These are phyloP conservation scores for Rosalia funebris DNA, from an alignment of 2,888 invertebrate species.

Conservation along the genomic window DNA sequence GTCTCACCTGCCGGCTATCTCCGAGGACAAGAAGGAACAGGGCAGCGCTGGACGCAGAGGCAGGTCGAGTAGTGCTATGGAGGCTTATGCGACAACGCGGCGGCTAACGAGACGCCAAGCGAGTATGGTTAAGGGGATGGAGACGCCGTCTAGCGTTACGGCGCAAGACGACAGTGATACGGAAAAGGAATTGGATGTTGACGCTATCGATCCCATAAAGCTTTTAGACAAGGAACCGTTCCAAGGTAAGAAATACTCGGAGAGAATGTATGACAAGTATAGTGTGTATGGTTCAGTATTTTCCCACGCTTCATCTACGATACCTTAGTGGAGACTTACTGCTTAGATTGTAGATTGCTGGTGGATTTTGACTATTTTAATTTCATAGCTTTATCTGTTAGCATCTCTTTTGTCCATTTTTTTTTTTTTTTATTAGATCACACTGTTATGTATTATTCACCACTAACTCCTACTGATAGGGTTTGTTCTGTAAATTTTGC, in stretches of 20 bases:
- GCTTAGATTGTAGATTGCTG: too few relatives aligned
- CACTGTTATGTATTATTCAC: too few relatives aligned
- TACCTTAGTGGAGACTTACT: too few relatives aligned
- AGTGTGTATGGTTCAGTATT: too few relatives aligned
- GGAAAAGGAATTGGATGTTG: constrained; percentile 46
- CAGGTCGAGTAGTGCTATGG: constrained; percentile 33
- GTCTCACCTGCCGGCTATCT: constrained; percentile 36
- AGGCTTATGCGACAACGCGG: constrained; percentile 47
- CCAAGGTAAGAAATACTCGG: constrained; percentile 64
- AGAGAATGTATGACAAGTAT: too few relatives aligned
- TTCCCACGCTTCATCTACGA: too few relatives aligned
- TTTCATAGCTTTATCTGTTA: too few relatives aligned
- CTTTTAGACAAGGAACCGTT: constrained; percentile 65
- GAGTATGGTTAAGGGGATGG: constrained; percentile 61
- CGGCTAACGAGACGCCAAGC: constrained; percentile 67
- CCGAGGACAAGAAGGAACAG: constrained; percentile 33
- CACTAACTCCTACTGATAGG: too few relatives aligned
- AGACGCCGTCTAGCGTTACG: constrained; percentile 19
- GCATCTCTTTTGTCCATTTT: too few relatives aligned
- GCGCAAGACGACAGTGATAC: constrained; percentile 25
- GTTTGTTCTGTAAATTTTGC: too few relatives aligned
- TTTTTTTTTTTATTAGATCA: too few relatives aligned
- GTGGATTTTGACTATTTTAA: too few relatives aligned
- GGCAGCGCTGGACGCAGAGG: constrained; percentile 17
- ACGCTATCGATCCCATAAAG: constrained; percentile 65